Evolutionary conservation across 1,140 invertebrate genomes (phyloP).

Genomic region (Macrosteles quadrilineatus): DNA sequence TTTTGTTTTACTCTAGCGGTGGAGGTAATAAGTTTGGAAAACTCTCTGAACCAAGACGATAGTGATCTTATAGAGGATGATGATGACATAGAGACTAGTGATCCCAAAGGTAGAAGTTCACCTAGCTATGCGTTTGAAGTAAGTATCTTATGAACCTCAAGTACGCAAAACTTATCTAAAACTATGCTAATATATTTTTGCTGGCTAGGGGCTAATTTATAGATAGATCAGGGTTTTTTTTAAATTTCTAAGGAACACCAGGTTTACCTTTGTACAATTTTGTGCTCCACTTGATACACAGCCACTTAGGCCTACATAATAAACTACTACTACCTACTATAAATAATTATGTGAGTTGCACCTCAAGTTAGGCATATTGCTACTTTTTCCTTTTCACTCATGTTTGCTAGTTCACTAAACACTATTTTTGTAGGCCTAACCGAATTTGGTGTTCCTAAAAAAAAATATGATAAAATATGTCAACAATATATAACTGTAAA

Average conservation of each 20-base stretch:
- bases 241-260: background rate
- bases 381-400: too few species aligned
- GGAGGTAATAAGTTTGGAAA: constrained; percentile 22
- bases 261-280: background rate
- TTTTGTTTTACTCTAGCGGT: too few species aligned
- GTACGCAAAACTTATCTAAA: background rate
- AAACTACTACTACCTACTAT: background rate
- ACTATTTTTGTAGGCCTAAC: too few species aligned
- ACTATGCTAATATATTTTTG: background rate
- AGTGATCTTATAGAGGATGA: constrained; percentile 9
- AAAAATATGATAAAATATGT: too few species aligned
- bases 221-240: background rate
- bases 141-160: background rate
- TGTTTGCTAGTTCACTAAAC: too few species aligned
- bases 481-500: too few species aligned
- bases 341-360: too few species aligned
- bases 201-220: background rate
- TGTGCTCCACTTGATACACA: background rate
- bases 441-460: too few species aligned
- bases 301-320: background rate
- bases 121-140: constrained; percentile 1
- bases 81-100: constrained; percentile 2
- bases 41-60: constrained; percentile 4
- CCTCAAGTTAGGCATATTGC: too few species aligned
- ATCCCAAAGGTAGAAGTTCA: background rate